Evolutionary conservation across 2,888 invertebrate species (phyloP), one percentile per base, ranked within the genome.

Genomic region (Brachyptera putata): DNA sequence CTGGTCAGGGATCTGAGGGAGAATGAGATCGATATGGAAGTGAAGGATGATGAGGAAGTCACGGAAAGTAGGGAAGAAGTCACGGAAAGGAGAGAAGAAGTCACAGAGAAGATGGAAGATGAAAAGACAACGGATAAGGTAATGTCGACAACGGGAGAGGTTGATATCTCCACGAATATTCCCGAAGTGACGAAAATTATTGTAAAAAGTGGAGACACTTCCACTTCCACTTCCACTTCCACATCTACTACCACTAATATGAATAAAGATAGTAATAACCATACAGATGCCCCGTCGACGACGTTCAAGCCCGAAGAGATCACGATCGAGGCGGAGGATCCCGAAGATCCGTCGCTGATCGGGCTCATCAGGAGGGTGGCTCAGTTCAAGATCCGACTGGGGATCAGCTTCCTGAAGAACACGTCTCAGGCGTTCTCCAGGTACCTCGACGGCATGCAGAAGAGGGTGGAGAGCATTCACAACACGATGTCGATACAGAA

Each of bases 351-450:
- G 14, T 77, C 81, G 1, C 73, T 87, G 59, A 76, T 85, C 56
- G 78, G 79, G 13, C 78, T 87, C 60, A 70, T 88, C 16, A 82
- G 79, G 69, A 81, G 83, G 66, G 73, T 88, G 37, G 79, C 87
- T 1, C 84, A 86, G 69, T 79, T 86, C 57, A 88, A 88, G 72
- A 75, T 87, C 26, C 79, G 81, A 67, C 72, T 87, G 48, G 87
- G 87, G 0, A 71, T 88, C 57, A 84, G 84, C 60, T 77, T 89
- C 63, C 71, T 89, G 14, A 84, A 84, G 68, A 84, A 81, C 60
- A 84, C 87, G 1, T 84, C 87, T 9, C 82, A 84, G 57, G 81
- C 84, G 3, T 75, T 89, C 53, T 83, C 84, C 26, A 81, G 79
- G 68, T 86, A 87, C 70, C 74, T 86, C 41, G 79, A 80, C 57